These are phyloP conservation scores for Nymphalis polychloros DNA, from an alignment of 2,888 invertebrate genomes.

Conservation along the genomic window DNA sequence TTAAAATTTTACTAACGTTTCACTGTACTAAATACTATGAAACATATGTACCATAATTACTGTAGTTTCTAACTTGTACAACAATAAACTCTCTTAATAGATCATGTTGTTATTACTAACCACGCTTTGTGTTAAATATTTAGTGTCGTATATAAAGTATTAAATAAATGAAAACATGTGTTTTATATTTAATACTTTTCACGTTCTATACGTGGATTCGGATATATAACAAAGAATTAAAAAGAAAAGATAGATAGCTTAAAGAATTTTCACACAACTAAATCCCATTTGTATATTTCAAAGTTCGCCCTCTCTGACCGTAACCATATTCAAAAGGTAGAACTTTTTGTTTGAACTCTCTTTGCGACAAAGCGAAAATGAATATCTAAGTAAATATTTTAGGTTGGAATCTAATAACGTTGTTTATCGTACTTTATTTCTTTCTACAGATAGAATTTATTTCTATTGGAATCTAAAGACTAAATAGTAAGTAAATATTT, in stretches of 20 bases:
- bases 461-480: neutral
- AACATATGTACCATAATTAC: too few relatives aligned
- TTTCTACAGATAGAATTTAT: neutral
- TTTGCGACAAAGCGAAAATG: neutral
- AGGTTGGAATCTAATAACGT: constrained; percentile 2
- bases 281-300: constrained; percentile 5
- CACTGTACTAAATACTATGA: too few relatives aligned
- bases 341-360: constrained; percentile 4
- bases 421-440: neutral
- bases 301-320: constrained; percentile 1
- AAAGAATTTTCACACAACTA: neutral
- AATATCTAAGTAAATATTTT: constrained; percentile 7
- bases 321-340: constrained; percentile 1
- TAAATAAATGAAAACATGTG: too few relatives aligned
- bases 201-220: neutral
- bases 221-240: neutral
- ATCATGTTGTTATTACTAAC: too few relatives aligned
- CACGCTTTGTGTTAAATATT: too few relatives aligned
- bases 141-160: too few relatives aligned
- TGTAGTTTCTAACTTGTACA: too few relatives aligned
- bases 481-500: too few relatives aligned
- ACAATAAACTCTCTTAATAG: too few relatives aligned
- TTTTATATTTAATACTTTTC: too few relatives aligned
- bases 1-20: too few relatives aligned
- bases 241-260: neutral